Evolutionary conservation across 1,140 invertebrate genomes (phyloP).

Genomic region (Sweltsa coloradensis): DNA sequence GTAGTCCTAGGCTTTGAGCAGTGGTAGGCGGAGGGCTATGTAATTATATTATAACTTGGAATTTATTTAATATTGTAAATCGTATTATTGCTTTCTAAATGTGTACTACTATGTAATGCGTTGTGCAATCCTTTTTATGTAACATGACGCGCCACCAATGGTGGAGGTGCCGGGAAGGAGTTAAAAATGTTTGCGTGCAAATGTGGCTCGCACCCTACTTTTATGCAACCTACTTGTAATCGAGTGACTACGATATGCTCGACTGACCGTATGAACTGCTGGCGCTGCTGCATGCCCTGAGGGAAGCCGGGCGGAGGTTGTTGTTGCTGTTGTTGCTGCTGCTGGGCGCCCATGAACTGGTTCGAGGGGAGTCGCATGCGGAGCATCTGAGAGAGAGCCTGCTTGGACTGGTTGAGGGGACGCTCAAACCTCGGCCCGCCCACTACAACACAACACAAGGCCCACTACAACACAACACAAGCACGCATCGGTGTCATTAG

Average conservation of each 20-base stretch:
- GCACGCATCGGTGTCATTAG: too few relatives aligned
- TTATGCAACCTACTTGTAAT: conserved; percentile 32
- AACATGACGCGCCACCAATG: conserved; percentile 17
- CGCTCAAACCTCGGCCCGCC: conserved; percentile 51
- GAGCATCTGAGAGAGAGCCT: conserved; percentile 76
- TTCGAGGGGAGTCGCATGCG: conserved; percentile 41
- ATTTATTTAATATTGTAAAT: background rate
- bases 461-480: background rate
- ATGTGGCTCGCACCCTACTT: conserved; percentile 33
- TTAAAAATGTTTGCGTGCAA: conserved; percentile 1
- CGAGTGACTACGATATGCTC: conserved; percentile 23
- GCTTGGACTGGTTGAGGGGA: conserved; percentile 61
- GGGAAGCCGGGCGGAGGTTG: conserved; percentile 22
- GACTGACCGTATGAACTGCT: conserved; percentile 35
- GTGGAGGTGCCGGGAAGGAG: background rate
- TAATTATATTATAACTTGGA: too few relatives aligned
- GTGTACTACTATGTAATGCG: background rate
- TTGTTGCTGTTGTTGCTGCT: conserved; percentile 27
- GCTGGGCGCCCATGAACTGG: conserved; percentile 34
- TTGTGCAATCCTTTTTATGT: background rate
- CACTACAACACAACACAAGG: background rate
- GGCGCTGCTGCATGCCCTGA: conserved; percentile 35
- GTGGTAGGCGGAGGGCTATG: too few relatives aligned
- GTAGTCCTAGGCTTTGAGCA: too few relatives aligned
- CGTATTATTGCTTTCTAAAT: background rate